A percentile compares a stretch with the other conserved stretches of the same genome.
Conservation (phyloP, 2,888 invertebrate species). For the Girardia tigrina region DNA sequence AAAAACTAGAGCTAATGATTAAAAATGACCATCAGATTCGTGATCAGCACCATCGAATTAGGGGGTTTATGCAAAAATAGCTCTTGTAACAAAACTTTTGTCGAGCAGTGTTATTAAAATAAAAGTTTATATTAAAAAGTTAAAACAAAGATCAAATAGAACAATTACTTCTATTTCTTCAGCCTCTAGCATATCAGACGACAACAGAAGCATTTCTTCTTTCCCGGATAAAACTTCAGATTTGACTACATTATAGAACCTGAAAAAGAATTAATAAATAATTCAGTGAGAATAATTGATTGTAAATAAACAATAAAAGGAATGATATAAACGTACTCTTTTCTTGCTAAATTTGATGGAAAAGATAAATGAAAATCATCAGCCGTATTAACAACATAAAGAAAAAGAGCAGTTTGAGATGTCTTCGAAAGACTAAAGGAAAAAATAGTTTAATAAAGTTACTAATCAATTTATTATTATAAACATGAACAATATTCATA, state of each 20-base stretch:
- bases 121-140: no score
- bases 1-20: no score
- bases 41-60: no score
- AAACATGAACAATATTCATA: constrained; percentile 35
- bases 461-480: constrained; percentile 11
- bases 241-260: constrained; percentile 8
- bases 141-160: constrained; percentile 36
- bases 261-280: background rate
- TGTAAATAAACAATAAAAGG: background rate
- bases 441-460: constrained; percentile 32
- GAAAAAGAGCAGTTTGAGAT: constrained; percentile 81
- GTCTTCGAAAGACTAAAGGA: constrained; percentile 71
- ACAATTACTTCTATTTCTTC: constrained; percentile 38
- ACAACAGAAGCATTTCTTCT: constrained; percentile 12
- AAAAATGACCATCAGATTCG: no score
- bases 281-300: background rate
- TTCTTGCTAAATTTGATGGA: constrained; percentile 66
- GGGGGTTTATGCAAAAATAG: no score
- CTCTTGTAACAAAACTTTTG: no score
- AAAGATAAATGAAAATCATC: constrained; percentile 97
- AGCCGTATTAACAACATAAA: constrained; percentile 84
- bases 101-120: no score
- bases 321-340: constrained; percentile 10
- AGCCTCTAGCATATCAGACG: constrained; percentile 33
- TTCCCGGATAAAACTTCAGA: background rate